Evolutionary conservation across 1,140 invertebrate species (phyloP).

Genomic region (Propsilocerus akamusi): DNA sequence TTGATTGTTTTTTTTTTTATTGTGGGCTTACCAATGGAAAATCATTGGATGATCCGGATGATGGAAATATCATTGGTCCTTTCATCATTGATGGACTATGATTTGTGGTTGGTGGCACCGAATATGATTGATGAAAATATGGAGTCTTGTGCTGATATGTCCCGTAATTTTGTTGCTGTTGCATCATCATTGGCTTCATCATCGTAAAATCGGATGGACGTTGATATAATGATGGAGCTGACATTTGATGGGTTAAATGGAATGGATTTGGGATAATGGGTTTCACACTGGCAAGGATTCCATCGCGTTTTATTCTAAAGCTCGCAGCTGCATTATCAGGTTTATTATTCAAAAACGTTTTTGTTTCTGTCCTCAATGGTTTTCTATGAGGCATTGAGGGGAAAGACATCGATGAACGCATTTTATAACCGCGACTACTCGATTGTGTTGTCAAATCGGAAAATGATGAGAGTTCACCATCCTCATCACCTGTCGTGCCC

Average conservation of each 20-base stretch:
- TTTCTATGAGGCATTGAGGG: background rate
- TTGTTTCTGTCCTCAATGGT: background rate
- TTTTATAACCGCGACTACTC: background rate
- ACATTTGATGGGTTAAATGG: background rate
- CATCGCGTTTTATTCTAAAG: background rate
- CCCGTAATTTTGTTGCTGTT: background rate
- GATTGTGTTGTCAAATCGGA: background rate
- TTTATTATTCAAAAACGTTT: background rate
- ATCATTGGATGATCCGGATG: background rate
- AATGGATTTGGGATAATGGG: background rate
- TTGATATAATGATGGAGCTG: background rate
- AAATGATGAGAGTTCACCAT: background rate
- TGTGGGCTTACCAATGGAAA: slow-evolving; percentile 1
- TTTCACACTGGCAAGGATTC: background rate
- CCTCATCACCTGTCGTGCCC: background rate
- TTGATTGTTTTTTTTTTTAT: no score
- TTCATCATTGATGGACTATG: background rate
- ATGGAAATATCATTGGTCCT: background rate
- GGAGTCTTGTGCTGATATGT: background rate
- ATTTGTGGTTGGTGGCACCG: background rate
- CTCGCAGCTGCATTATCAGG: background rate
- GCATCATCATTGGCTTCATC: background rate
- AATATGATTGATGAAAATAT: background rate
- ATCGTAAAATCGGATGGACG: background rate
- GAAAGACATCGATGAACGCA: background rate